Evolutionary conservation across 2,797 vertebrate genomes (phyloP), one percentile per base, ranked within the genome.

Genomic region (Eulemur albifrons): DNA sequence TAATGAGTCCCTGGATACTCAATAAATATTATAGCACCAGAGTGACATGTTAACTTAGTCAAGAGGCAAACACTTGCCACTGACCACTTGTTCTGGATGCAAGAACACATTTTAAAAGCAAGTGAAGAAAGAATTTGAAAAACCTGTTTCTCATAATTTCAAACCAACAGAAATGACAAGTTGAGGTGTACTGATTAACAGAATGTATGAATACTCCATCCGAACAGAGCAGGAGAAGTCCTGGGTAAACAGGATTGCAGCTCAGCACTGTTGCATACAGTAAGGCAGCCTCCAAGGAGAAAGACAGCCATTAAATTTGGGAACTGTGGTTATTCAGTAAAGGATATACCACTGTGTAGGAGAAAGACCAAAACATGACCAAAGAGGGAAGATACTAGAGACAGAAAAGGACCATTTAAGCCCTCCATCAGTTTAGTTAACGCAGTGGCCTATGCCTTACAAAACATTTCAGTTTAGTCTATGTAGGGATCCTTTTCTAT

Each of bases 361-460:
- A 50, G 21, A 13, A 43, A 25, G 23, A 10, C 38, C 10, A 3
- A 13, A 32, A 18, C 48, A 38, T 1, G 72, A n/a, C 18, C 7
- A 32, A 32, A 40, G 30, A 69, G 52, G 57, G 50, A 83, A 12
- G 69, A 27, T 6, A 9, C 3, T 3, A 1, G 32, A 65, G 54
- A 20, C 4, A 14, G 54, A 40, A 8, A n/a, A 30, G 40, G 23
- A 23, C 43, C 1, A 0, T 2, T 30, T 35, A 52, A 72, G 5
- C 3, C 32, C 38, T 30, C 59, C 0, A 23, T 20, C 54, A 20
- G 67, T 1, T n/a, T 18, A 17, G n/a, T 40, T 23, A 11, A 32
- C 0, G 7, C 0, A 4, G 35, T 1, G 14, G 52, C 8, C 30
- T 12, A 1, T 0, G 18, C 21, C 45, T 43, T 35, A 11, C 2